Evolutionary conservation across 2,888 invertebrate species (phyloP), one percentile per base, ranked within the genome.

Genomic region (Caenorhabditis afra): DNA sequence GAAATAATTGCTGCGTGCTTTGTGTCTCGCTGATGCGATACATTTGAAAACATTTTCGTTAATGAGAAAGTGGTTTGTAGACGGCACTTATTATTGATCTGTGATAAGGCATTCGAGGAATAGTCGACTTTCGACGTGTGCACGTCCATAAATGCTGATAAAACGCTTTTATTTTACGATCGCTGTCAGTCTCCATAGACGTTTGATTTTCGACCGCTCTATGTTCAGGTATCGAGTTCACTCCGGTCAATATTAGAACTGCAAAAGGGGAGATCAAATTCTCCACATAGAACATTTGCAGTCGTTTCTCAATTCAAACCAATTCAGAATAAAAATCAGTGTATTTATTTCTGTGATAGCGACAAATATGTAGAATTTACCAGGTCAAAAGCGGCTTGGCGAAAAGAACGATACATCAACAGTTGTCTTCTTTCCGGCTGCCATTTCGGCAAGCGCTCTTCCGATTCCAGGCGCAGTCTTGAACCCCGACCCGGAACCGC

Each of bases 401-500:
- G 76, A 71, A 41, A 84, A 84, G 50, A 80, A 70, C 5, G 81
- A 77, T n/a, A 84, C 64, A 45, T 84, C 84, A 45, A 82, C 68
- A 1, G 82, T 78, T 10, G 80, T 74, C 20, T 61, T 50, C 47
- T 76, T 64, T 3, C 81, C 79, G 10, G 68, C 64, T 1, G 79
- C 80, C 81, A 81, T 81, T 22, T 79, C 76, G 14, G 78, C 79
- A 4, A 84, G 68, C 18, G 76, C 78, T 29, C 68, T 50, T 14
- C 82, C 84, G 12, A 84, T 80, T 1, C 73, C 82, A 3, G 84
- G 84, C 1, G 82, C 82, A 0, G 62, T 64, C 75, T 88, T 88
- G 81, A 88, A 88, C 29, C 88, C 88, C 0, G 86, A 87, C 16
- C 89, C 88, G 11, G 85, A 85, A 16, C 88, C 85, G 35, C 88